Evolutionary conservation across 2,797 vertebrate genomes (phyloP).

Genomic region (Pangasius larnaudii): DNA sequence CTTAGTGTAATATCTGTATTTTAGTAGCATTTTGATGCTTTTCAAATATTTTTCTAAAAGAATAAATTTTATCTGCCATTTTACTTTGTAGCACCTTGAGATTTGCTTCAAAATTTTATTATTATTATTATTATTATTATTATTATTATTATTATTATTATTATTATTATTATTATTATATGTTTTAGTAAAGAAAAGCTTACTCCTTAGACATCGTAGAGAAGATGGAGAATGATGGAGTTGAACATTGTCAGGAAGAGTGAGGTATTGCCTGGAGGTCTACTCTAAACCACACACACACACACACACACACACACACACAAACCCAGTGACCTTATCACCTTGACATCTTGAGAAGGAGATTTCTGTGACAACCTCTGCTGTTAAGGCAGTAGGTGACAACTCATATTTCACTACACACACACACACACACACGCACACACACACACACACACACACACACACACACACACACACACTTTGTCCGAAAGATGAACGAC

Average conservation of each 20-base stretch:
- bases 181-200: background rate
- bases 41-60: too few species aligned
- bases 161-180: background rate
- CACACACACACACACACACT: slow-evolving; percentile 45
- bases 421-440: slow-evolving; percentile 45
- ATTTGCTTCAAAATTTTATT: background rate
- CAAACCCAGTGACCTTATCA: slow-evolving; percentile 43
- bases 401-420: slow-evolving; percentile 55
- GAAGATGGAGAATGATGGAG: background rate
- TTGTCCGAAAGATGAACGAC: slow-evolving; percentile 33
- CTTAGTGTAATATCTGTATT: background rate
- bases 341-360: slow-evolving; percentile 44
- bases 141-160: background rate
- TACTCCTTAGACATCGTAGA: background rate
- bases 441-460: slow-evolving; percentile 43
- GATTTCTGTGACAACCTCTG: slow-evolving; percentile 44
- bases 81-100: background rate
- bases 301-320: slow-evolving; percentile 12
- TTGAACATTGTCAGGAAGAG: slow-evolving; percentile 12
- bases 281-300: background rate
- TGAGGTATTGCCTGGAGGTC: slow-evolving; percentile 18
- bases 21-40: too few species aligned
- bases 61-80: background rate
- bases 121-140: background rate
- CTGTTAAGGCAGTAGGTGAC: slow-evolving; percentile 45